Percentiles rank a stretch among this genome's conserved stretches.
Conservation (phyloP, 1,140 invertebrate genomes). For the Scylla paramamosain region DNA sequence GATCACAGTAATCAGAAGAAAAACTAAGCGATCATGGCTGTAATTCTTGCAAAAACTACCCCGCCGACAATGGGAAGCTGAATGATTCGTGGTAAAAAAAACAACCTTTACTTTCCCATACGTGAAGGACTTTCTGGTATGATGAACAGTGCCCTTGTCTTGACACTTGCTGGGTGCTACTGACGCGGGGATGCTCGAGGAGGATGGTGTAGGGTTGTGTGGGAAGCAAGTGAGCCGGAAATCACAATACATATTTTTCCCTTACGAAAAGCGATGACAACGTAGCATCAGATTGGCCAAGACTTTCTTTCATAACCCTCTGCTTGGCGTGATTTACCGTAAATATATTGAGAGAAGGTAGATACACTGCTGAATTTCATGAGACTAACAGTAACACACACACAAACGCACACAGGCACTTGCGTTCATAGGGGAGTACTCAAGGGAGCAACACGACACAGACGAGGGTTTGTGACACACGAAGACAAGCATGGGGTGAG, state of each 20-base stretch:
- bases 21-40: too few relatives aligned
- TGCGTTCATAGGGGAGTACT: background rate
- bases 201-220: too few relatives aligned
- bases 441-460: background rate
- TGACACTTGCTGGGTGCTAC: background rate
- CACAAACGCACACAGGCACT: background rate
- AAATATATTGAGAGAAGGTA: too few relatives aligned
- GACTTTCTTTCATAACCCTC: too few relatives aligned
- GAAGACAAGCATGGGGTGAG: slow-evolving; percentile 1
- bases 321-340: too few relatives aligned
- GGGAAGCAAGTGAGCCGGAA: too few relatives aligned
- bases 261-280: too few relatives aligned
- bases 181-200: too few relatives aligned
- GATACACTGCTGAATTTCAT: too few relatives aligned
- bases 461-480: background rate
- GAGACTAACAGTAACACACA: background rate
- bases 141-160: background rate
- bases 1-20: too few relatives aligned
- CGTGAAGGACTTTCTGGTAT: slow-evolving; percentile 1
- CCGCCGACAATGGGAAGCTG: background rate
- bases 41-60: slow-evolving; percentile 3
- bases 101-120: background rate
- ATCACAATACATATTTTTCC: too few relatives aligned
- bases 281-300: too few relatives aligned
- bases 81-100: background rate